A percentile compares a stretch with the other conserved stretches of the same genome.
These are phyloP conservation scores for Agrotis segetum DNA, from an alignment of 2,888 invertebrate species.

Conservation along the genomic window DNA sequence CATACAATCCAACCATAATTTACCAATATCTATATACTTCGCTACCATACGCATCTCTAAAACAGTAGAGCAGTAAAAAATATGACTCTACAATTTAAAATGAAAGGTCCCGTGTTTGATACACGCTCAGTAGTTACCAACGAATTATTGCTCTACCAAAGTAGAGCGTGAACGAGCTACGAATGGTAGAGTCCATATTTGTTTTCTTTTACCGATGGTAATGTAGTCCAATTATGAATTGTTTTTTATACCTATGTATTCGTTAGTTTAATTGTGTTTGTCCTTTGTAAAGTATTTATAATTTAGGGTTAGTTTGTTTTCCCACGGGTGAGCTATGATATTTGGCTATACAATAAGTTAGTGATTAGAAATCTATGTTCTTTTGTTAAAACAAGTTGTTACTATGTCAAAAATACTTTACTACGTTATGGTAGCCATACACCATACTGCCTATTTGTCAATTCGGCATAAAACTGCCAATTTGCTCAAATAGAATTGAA, in stretches of 20 bases:
- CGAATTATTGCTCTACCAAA: constrained; percentile 65
- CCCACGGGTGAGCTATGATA: constrained; percentile 39
- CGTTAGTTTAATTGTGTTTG: constrained; percentile 32
- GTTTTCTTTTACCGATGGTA: constrained; percentile 45
- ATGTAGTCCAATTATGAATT: constrained; percentile 44
- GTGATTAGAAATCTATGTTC: too few relatives aligned
- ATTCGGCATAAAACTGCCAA: too few relatives aligned
- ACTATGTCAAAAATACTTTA: too few relatives aligned
- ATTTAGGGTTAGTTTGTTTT: not conserved
- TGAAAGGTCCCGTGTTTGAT: constrained; percentile 76
- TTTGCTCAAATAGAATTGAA: too few relatives aligned
- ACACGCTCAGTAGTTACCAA: constrained; percentile 75
- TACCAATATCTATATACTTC: constrained; percentile 37
- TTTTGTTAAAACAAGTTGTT: too few relatives aligned
- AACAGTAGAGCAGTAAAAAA: constrained; percentile 80
- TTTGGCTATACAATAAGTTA: too few relatives aligned
- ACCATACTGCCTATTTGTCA: too few relatives aligned
- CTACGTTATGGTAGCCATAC: too few relatives aligned
- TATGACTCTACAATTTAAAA: constrained; percentile 74
- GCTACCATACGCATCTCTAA: constrained; percentile 72
- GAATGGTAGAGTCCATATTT: constrained; percentile 44
- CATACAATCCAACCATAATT: constrained; percentile 39
- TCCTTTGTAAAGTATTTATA: constrained; percentile 32
- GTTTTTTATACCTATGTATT: constrained; percentile 24
- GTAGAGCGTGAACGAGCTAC: constrained; percentile 44